Percentiles rank a stretch among this genome's conserved stretches.
These are phyloP conservation scores for Ceryle rudis DNA, from an alignment of 2,797 vertebrate species.

Conservation along the genomic window DNA sequence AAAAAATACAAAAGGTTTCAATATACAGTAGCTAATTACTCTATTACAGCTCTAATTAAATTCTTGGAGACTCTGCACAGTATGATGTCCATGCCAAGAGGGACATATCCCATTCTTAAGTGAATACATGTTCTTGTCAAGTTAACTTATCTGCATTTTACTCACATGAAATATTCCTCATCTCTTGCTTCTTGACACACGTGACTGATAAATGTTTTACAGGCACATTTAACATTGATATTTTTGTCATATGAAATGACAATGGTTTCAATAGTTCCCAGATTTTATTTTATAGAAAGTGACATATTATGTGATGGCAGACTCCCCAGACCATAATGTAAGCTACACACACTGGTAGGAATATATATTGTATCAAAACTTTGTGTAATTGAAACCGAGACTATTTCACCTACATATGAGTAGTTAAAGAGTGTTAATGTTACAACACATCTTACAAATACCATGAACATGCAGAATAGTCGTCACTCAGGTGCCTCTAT, in stretches of 20 bases:
- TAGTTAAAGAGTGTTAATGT: constrained; percentile 28
- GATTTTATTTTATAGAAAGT: constrained; percentile 49
- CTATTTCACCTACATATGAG: background rate
- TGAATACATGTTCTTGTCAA: constrained; percentile 49
- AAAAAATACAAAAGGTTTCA: constrained; percentile 47
- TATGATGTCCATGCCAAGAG: constrained; percentile 48
- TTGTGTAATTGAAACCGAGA: background rate
- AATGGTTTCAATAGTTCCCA: constrained; percentile 25
- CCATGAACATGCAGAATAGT: background rate
- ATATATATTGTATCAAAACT: background rate
- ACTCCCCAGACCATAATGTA: background rate
- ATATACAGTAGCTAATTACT: constrained; percentile 50
- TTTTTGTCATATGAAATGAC: constrained; percentile 57
- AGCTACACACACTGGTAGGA: background rate
- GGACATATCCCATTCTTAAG: constrained; percentile 49
- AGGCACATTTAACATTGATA: constrained; percentile 32
- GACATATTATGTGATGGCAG: background rate
- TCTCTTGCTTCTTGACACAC: constrained; percentile 32
- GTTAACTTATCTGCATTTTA: constrained; percentile 48
- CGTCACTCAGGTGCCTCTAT: background rate
- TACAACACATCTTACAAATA: background rate
- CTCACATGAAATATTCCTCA: constrained; percentile 54
- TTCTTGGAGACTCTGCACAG: constrained; percentile 48
- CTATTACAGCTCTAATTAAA: constrained; percentile 56
- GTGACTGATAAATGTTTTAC: constrained; percentile 65